Evolutionary conservation across 2,797 vertebrate genomes (phyloP).

Genomic region (Scleropages formosus): DNA sequence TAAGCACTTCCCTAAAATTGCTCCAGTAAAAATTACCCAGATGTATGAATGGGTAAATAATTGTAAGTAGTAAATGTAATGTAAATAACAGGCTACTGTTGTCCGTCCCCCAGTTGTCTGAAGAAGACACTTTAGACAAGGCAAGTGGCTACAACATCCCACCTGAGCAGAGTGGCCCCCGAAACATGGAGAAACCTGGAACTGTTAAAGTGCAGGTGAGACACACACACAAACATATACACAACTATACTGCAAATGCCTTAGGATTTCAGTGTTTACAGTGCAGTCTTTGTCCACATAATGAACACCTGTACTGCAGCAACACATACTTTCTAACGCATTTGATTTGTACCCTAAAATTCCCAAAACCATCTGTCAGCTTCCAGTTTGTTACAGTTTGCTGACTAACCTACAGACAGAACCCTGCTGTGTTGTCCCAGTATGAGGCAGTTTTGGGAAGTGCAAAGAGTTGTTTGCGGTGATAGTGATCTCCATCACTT

Average conservation of each 20-base stretch:
- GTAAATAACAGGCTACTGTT: conserved; percentile 14
- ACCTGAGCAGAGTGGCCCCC: conserved; percentile 63
- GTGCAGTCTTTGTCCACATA: not conserved
- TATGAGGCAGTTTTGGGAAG: not conserved
- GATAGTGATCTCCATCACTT: not conserved
- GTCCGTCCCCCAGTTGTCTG: conserved; percentile 74
- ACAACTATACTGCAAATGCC: no score
- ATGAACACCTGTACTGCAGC: not conserved
- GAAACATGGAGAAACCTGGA: conserved; percentile 61
- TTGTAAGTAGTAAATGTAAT: no score
- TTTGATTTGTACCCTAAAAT: no score
- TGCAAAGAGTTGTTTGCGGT: not conserved
- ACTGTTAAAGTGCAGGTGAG: conserved; percentile 56
- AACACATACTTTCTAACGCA: no score
- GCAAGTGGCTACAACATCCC: conserved; percentile 92
- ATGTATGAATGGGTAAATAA: no score
- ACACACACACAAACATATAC: not conserved
- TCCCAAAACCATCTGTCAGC: no score
- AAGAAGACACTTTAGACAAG: conserved; percentile 87
- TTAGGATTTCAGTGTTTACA: no score
- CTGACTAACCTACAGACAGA: not conserved
- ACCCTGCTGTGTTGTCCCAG: not conserved
- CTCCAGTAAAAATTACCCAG: no score
- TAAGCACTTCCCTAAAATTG: no score
- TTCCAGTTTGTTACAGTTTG: conserved; percentile 1